Evolutionary conservation across 2,797 vertebrate genomes (phyloP).

Genomic region (Staurois parvus): DNA sequence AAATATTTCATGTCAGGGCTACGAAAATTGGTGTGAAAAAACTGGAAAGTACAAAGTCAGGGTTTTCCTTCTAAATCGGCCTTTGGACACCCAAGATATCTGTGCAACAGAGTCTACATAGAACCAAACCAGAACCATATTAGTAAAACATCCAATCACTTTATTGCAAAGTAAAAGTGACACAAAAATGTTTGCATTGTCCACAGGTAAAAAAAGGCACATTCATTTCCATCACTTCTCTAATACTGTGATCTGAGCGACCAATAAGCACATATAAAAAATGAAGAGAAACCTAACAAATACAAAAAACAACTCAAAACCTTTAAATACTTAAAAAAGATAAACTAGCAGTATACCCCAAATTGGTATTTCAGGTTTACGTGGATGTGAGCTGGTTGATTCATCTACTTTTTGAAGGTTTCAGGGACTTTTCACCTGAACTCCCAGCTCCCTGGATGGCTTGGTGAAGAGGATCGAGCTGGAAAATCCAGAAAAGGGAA

Average conservation of each 20-base stretch:
- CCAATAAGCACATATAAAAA: neutral
- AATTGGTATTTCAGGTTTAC: neutral
- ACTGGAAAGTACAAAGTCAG: too few relatives aligned
- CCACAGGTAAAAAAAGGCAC: constrained; percentile 51
- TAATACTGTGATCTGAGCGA: neutral
- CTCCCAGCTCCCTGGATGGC: neutral
- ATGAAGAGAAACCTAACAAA: neutral
- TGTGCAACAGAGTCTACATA: neutral
- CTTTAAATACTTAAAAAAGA: neutral
- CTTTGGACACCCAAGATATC: too few relatives aligned
- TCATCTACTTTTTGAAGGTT: too few relatives aligned
- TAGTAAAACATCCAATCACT: constrained; percentile 23
- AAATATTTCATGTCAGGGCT: too few relatives aligned
- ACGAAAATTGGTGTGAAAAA: too few relatives aligned
- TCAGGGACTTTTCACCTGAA: neutral
- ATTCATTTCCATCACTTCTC: neutral
- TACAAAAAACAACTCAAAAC: neutral
- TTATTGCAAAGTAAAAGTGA: constrained; percentile 28
- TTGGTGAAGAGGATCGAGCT: neutral
- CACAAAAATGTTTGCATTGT: constrained; percentile 25
- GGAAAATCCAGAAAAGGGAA: neutral
- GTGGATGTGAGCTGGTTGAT: neutral
- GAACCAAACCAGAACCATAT: neutral
- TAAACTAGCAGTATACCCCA: neutral
- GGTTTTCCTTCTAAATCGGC: too few relatives aligned